Conservation (phyloP, 30 jellyfish, hydroid and myxozoan species). For the Hydractinia echinata region DNA sequence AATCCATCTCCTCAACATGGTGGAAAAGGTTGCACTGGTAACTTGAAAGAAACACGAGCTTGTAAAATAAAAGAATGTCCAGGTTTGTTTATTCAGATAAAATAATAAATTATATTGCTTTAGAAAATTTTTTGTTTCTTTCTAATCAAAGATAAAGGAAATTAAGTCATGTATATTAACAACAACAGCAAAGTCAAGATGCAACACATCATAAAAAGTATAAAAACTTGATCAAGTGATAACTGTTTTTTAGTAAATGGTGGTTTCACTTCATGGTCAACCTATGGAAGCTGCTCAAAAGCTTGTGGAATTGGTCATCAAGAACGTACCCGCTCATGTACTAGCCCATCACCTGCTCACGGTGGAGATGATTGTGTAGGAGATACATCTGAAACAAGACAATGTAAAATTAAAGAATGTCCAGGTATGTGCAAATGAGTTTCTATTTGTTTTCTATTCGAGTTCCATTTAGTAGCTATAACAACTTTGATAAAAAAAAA, state of each 20-base stretch:
- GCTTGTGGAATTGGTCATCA: constrained; percentile 66
- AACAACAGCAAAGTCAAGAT: too few species aligned
- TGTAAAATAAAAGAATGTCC: constrained; percentile 43
- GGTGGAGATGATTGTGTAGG: constrained; percentile 13
- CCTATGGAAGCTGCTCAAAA: constrained; percentile 36
- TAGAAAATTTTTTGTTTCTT: too few species aligned
- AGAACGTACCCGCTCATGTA: constrained; percentile 15
- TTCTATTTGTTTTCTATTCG: too few species aligned
- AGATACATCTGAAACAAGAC: background rate
- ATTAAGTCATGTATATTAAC: too few species aligned
- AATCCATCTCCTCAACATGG: constrained; percentile 45
- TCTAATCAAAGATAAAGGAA: too few species aligned
- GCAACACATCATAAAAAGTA: too few species aligned
- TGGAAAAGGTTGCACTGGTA: constrained; percentile 37
- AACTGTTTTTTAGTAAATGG: constrained; percentile 59
- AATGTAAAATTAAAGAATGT: constrained; percentile 7
- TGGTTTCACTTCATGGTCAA: constrained; percentile 51
- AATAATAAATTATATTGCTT: too few species aligned
- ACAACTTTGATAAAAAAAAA: too few species aligned
- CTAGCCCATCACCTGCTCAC: constrained; percentile 8
- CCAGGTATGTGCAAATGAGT: constrained; percentile 1
- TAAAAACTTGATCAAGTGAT: background rate
- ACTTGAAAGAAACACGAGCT: constrained; percentile 18
- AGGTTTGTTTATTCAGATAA: background rate
- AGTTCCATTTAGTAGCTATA: too few species aligned